phyloP scores from a whole-genome alignment of 2,888 invertebrate species.

The Glyphotaelius pellucidus region DNA sequence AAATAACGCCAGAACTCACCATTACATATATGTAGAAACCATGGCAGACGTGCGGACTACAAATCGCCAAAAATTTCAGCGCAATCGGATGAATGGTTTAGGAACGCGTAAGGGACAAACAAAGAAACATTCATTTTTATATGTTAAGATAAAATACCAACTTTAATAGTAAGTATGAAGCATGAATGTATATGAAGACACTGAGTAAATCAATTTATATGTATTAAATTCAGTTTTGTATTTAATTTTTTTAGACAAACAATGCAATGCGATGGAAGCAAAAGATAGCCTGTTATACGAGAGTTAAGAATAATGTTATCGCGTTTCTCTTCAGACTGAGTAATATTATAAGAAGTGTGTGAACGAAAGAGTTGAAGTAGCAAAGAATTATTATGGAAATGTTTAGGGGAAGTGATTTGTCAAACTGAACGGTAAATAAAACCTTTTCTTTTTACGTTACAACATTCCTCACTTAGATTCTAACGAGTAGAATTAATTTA shows the following conservation, averaged over 20 bases:
- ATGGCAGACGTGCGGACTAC: no score
- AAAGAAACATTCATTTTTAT: no score
- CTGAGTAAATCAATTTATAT: not conserved
- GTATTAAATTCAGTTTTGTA: not conserved
- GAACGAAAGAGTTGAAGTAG: not conserved
- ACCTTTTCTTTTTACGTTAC: not conserved
- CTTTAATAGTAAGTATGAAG: not conserved
- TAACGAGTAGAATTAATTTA: not conserved
- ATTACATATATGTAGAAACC: no score
- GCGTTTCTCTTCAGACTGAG: not conserved
- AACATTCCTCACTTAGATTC: not conserved
- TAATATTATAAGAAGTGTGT: constrained; percentile 28
- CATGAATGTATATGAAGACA: not conserved
- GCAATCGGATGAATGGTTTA: no score
- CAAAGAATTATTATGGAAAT: not conserved
- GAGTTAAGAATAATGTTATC: not conserved
- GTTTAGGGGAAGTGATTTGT: constrained; percentile 51
- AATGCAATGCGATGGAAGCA: not conserved
- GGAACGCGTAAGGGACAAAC: no score
- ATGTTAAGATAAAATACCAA: not conserved
- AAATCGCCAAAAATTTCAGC: no score
- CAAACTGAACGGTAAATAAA: constrained; percentile 44
- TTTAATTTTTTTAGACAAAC: constrained; percentile 2
- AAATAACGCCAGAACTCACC: no score
- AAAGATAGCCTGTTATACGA: not conserved